Conservation (phyloP, 2,888 invertebrate species). For the Diachrysia chrysitis region DNA sequence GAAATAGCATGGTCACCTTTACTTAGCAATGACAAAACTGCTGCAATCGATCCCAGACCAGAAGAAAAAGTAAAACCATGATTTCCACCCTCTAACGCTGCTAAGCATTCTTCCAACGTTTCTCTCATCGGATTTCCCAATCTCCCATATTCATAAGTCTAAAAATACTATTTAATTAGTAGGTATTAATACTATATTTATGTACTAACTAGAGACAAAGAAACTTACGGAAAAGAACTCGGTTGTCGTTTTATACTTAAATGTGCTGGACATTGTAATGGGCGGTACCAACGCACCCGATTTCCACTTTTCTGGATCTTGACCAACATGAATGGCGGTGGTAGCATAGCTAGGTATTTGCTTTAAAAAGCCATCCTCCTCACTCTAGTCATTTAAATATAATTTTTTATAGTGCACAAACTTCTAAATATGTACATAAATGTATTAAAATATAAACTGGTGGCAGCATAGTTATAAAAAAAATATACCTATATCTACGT, state of each 20-base stretch:
- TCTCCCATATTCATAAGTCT: slow-evolving; percentile 91
- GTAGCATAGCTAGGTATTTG: background rate
- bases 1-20: slow-evolving; percentile 97
- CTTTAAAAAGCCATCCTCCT: background rate
- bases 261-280: background rate
- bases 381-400: background rate
- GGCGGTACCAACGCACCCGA: background rate
- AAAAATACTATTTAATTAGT: background rate
- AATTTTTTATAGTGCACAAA: background rate
- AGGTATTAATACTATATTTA: background rate
- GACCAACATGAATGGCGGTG: background rate
- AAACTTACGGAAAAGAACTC: background rate
- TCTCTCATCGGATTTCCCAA: slow-evolving; percentile 98
- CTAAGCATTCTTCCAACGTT: slow-evolving; percentile 96
- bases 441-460: too few species aligned
- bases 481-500: too few species aligned
- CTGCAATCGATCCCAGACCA: slow-evolving; percentile 96
- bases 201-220: background rate
- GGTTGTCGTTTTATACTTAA: background rate
- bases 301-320: background rate
- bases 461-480: too few species aligned
- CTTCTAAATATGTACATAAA: too few species aligned
- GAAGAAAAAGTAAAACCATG: slow-evolving; percentile 95
- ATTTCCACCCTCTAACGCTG: slow-evolving; percentile 96
- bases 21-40: slow-evolving; percentile 92